Percentiles rank a stretch among this genome's conserved stretches.
Evolutionary conservation across 2,797 vertebrate species (phyloP).

Genomic region (Esox lucius): DNA sequence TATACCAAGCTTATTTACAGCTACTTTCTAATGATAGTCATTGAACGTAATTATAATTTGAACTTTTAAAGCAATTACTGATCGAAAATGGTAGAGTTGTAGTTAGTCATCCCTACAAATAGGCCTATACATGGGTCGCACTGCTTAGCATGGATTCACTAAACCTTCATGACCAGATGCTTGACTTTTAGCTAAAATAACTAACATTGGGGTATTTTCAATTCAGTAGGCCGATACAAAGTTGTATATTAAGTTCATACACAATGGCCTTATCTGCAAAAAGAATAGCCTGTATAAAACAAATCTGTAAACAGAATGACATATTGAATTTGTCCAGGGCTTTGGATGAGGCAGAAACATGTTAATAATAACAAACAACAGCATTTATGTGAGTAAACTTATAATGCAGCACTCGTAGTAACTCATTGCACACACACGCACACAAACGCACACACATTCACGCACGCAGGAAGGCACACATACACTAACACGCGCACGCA

Average conservation of each 20-base stretch:
- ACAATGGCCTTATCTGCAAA: neutral
- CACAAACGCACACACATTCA: neutral
- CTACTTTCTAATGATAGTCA: neutral
- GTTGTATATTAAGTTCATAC: neutral
- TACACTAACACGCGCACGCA: neutral
- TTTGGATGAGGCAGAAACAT: neutral
- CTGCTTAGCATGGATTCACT: neutral
- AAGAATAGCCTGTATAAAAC: neutral
- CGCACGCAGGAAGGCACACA: neutral
- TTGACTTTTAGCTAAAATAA: neutral
- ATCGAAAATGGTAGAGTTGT: neutral
- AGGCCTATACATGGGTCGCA: neutral
- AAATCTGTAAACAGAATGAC: neutral
- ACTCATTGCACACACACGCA: slow-evolving; percentile 14
- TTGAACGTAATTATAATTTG: neutral
- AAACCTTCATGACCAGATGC: neutral
- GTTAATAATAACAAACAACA: neutral
- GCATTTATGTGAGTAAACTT: neutral
- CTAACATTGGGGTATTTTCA: neutral
- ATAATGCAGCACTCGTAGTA: too few relatives aligned
- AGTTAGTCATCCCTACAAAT: neutral
- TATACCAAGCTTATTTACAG: neutral
- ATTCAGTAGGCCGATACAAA: neutral
- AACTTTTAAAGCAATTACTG: neutral
- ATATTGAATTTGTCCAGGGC: neutral